Percentiles rank a stretch among this genome's conserved stretches.
Conservation (phyloP, 2,797 vertebrate genomes). For the Lithobates sylvaticus region DNA sequence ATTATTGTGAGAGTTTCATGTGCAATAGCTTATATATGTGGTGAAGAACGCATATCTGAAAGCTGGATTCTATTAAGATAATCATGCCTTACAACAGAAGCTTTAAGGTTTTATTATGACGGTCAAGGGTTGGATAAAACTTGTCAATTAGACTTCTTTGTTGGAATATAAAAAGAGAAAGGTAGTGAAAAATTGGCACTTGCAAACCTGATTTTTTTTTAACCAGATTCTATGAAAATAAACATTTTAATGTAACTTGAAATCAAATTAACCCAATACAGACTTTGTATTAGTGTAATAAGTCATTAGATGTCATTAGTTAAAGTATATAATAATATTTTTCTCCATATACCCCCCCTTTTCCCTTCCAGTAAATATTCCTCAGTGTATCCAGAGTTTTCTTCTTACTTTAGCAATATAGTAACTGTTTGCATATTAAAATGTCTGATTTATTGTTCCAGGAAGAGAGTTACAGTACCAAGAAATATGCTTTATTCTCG, state of each 20-base stretch:
- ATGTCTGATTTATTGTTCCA: constrained; percentile 37
- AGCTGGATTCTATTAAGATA: background rate
- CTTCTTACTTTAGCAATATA: constrained; percentile 2
- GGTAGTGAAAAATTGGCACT: background rate
- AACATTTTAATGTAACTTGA: too few relatives aligned
- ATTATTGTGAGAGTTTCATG: background rate
- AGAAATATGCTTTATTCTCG: constrained; percentile 32
- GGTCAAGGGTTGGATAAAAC: background rate
- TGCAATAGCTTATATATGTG: background rate
- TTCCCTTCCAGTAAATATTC: background rate
- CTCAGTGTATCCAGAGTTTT: background rate
- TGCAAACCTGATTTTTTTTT: too few relatives aligned
- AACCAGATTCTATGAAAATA: background rate
- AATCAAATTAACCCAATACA: background rate
- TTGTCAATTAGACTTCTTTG: background rate
- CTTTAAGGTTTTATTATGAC: background rate
- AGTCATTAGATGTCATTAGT: background rate
- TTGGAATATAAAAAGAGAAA: background rate
- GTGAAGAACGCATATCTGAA: background rate
- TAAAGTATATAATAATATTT: too few relatives aligned
- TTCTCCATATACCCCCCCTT: background rate
- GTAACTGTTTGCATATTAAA: constrained; percentile 26
- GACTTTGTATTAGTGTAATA: too few relatives aligned
- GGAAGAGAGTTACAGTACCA: constrained; percentile 29
- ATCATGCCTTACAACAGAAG: background rate